Conservation (phyloP, 2,797 vertebrate species). For the Sardinella longiceps region DNA sequence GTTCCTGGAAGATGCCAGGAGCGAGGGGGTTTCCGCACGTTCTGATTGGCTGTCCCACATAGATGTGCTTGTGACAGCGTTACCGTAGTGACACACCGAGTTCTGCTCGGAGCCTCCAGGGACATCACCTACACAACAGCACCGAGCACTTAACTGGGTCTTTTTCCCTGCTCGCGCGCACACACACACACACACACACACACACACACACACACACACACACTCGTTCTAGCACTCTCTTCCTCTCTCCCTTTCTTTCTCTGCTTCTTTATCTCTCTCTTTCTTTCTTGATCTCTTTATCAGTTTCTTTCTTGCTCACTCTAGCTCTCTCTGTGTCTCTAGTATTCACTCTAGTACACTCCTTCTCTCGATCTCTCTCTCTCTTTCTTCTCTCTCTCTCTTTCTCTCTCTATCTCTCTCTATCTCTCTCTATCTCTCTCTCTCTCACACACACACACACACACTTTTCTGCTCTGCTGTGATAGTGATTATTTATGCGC, state of each 20-base stretch:
- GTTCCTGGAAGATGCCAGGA: not conserved
- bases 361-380: not conserved
- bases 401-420: not conserved
- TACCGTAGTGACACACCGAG: slow-evolving; percentile 61
- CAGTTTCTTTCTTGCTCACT: not conserved
- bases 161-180: not conserved
- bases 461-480: too few relatives aligned
- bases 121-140: slow-evolving; percentile 44
- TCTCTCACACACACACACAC: too few relatives aligned
- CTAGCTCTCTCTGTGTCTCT: not conserved
- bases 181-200: not conserved
- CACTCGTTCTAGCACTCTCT: not conserved
- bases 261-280: not conserved
- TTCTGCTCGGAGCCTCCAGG: slow-evolving; percentile 42
- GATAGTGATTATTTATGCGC: too few relatives aligned
- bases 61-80: slow-evolving; percentile 43
- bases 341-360: not conserved
- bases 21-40: not conserved
- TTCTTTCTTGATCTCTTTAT: not conserved
- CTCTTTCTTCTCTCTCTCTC: not conserved
- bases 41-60: slow-evolving; percentile 20
- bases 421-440: not conserved
- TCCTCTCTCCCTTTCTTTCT: not conserved
- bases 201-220: too few relatives aligned
- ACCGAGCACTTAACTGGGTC: not conserved